Evolutionary conservation across 2,113 vertebrate genomes (phyloP).

Genomic region (Holacanthus passer): DNA sequence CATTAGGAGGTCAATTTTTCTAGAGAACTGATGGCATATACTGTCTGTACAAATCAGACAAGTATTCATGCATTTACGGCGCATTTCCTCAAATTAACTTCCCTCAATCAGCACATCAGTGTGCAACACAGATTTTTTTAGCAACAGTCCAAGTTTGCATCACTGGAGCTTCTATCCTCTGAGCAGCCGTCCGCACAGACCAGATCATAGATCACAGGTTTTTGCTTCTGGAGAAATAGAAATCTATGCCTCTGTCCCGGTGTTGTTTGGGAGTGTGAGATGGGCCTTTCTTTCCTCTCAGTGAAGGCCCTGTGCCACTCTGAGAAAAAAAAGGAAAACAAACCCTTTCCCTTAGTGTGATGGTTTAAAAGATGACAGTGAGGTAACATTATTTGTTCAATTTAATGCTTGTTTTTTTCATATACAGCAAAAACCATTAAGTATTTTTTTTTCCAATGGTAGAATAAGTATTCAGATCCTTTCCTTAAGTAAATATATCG

Average conservation of each 20-base stretch:
- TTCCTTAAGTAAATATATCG: neutral
- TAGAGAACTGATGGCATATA: neutral
- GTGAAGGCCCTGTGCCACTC: constrained; percentile 65
- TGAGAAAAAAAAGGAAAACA: constrained; percentile 43
- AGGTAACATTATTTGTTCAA: neutral
- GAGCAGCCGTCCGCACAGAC: neutral
- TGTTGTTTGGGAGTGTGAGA: constrained; percentile 75
- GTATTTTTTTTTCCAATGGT: neutral
- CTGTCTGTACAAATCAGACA: neutral
- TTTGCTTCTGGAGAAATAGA: constrained; percentile 88
- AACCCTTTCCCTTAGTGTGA: neutral
- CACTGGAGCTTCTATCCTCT: neutral
- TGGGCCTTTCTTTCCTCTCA: constrained; percentile 77
- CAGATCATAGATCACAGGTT: constrained; percentile 54
- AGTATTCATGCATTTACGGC: neutral
- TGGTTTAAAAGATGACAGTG: neutral
- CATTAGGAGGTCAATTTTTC: neutral
- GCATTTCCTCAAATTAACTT: constrained; percentile 37
- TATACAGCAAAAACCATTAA: neutral
- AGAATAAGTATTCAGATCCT: neutral
- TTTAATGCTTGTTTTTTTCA: neutral
- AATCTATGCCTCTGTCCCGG: constrained; percentile 85
- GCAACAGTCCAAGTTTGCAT: neutral
- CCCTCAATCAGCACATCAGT: neutral
- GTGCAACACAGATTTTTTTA: neutral